Percentiles rank a stretch among this genome's conserved stretches.
Evolutionary conservation across 2,797 vertebrate genomes (phyloP).

Genomic region (Sebastes iracundus): DNA sequence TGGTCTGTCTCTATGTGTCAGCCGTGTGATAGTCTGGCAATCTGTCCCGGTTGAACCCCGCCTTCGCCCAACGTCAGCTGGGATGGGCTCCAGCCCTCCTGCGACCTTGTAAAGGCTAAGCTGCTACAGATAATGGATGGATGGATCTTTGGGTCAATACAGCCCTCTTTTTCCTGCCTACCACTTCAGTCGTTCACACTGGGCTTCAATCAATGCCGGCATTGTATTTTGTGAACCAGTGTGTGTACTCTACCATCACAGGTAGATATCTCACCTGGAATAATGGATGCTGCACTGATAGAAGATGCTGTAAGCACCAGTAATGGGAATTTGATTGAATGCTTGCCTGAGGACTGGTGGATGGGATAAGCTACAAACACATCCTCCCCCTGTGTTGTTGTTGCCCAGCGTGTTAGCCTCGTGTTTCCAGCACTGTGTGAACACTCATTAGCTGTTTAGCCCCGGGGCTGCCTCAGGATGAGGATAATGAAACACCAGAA

Average conservation of each 20-base stretch:
- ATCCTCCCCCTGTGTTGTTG: neutral
- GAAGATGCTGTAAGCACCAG: neutral
- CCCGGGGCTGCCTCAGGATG: constrained; percentile 8
- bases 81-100: too few species aligned
- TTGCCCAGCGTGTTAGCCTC: neutral
- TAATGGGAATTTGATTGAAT: constrained; percentile 15
- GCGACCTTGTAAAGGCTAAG: neutral
- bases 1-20: too few species aligned
- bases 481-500: neutral
- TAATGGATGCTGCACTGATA: neutral
- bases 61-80: too few species aligned
- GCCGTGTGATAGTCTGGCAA: too few species aligned
- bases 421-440: neutral
- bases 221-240: neutral
- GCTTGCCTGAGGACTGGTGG: neutral
- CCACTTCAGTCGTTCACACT: neutral
- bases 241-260: neutral
- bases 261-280: neutral
- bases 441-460: constrained; percentile 11
- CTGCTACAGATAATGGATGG: neutral
- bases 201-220: neutral
- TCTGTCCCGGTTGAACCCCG: too few species aligned
- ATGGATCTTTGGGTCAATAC: neutral
- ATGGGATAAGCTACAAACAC: neutral
- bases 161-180: neutral